phyloP scores from a whole-genome alignment of 2,113 vertebrate species.

The Corvus hawaiiensis region DNA sequence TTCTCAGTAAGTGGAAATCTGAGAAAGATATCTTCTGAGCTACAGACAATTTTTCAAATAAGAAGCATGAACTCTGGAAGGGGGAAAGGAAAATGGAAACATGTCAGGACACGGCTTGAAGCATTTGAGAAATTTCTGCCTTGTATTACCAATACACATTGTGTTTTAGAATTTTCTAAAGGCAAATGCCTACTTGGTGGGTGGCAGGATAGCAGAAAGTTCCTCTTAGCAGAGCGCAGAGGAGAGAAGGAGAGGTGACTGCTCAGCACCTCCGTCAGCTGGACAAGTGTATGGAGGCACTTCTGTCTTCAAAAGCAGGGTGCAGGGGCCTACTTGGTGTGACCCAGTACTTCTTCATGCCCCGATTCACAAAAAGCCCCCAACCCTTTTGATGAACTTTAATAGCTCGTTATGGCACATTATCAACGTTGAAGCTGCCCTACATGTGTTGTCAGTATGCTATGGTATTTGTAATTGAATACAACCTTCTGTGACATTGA shows the following conservation, averaged over 20 bases:
- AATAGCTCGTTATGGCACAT: background rate
- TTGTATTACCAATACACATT: background rate
- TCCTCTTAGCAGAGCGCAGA: background rate
- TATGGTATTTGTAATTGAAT: background rate
- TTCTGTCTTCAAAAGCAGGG: background rate
- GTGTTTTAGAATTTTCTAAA: constrained; percentile 13
- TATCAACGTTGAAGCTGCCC: background rate
- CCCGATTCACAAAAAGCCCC: background rate
- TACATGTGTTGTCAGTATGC: constrained; percentile 31
- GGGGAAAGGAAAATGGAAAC: background rate
- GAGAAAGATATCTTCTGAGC: background rate
- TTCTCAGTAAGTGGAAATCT: background rate
- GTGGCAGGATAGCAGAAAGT: constrained; percentile 2
- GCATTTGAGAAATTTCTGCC: constrained; percentile 8
- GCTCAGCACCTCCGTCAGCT: background rate
- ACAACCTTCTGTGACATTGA: constrained; percentile 1
- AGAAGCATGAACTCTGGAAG: background rate
- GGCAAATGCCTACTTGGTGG: background rate
- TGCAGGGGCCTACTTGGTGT: background rate
- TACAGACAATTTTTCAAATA: background rate
- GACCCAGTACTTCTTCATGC: background rate
- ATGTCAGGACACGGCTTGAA: background rate
- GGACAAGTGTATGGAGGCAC: background rate
- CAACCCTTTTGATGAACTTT: background rate
- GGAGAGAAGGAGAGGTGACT: background rate